A percentile compares a stretch with the other conserved stretches of the same genome.
Evolutionary conservation across 2,113 vertebrate genomes (phyloP).

Genomic region (Hippolais icterina): DNA sequence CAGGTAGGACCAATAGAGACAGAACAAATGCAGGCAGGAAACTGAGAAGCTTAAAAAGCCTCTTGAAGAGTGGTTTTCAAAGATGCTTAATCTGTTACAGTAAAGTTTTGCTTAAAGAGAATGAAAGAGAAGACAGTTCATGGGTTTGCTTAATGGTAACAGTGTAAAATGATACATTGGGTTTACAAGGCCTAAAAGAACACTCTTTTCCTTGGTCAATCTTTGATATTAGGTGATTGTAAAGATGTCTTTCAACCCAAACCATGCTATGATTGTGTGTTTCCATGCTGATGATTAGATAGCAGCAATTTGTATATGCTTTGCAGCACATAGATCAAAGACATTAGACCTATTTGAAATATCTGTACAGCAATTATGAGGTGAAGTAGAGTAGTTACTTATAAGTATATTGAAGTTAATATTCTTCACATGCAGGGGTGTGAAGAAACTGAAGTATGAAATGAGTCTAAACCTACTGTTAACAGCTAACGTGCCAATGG

Average conservation of each 20-base stretch:
- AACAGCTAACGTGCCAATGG: not conserved
- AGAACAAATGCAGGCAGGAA: not conserved
- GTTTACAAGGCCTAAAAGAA: not conserved
- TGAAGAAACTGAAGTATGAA: not conserved
- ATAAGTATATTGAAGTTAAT: not conserved
- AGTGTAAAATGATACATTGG: not conserved
- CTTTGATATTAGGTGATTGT: not conserved
- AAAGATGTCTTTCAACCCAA: not conserved
- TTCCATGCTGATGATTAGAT: not conserved
- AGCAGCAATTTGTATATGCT: not conserved
- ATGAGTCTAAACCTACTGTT: not conserved
- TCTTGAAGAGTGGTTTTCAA: not conserved
- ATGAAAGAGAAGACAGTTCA: not conserved
- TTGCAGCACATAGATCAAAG: not conserved
- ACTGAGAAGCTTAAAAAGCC: not conserved
- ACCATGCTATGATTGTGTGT: not conserved
- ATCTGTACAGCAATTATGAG: not conserved
- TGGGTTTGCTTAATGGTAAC: not conserved
- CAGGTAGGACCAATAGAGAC: not conserved
- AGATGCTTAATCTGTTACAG: not conserved
- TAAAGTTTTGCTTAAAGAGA: not conserved
- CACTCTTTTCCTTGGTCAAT: not conserved
- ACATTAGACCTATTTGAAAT: not conserved
- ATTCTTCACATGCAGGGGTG: fast-evolving
- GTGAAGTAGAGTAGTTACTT: not conserved